Conservation (phyloP, 2,113 vertebrate species). For the Hoplias malabaricus region DNA sequence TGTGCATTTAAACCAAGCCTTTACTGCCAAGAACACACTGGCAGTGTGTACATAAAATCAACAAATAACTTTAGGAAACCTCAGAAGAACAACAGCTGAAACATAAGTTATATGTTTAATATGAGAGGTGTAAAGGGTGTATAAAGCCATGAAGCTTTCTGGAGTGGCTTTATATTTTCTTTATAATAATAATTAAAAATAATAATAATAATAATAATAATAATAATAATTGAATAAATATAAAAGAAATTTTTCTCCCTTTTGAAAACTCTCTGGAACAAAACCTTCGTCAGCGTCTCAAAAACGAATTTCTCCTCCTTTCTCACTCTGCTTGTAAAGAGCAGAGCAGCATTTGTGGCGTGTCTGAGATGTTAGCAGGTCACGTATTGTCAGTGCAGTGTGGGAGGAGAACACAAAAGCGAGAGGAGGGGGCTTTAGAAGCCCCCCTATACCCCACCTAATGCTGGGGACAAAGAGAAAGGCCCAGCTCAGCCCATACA, state of each 20-base stretch:
- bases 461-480: conserved; percentile 64
- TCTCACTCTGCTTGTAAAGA: conserved; percentile 9
- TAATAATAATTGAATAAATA: background rate
- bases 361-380: conserved; percentile 69
- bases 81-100: no score
- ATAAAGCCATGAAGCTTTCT: no score
- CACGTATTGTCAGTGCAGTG: conserved; percentile 55
- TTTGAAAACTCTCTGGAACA: no score
- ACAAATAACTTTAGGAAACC: no score
- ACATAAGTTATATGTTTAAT: no score
- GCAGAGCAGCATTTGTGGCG: conserved; percentile 62
- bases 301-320: background rate
- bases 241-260: no score
- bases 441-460: conserved; percentile 51
- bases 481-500: conserved; percentile 47
- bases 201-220: background rate
- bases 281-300: background rate
- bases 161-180: no score
- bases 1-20: no score
- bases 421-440: conserved; percentile 56
- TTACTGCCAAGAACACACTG: no score
- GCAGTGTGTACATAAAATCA: no score
- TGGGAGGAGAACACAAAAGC: conserved; percentile 64
- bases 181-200: background rate
- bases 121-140: no score